A percentile compares a stretch with the other conserved stretches of the same genome.
Conservation (phyloP, 2,113 vertebrate genomes). For the Periophthalmus modestus region DNA sequence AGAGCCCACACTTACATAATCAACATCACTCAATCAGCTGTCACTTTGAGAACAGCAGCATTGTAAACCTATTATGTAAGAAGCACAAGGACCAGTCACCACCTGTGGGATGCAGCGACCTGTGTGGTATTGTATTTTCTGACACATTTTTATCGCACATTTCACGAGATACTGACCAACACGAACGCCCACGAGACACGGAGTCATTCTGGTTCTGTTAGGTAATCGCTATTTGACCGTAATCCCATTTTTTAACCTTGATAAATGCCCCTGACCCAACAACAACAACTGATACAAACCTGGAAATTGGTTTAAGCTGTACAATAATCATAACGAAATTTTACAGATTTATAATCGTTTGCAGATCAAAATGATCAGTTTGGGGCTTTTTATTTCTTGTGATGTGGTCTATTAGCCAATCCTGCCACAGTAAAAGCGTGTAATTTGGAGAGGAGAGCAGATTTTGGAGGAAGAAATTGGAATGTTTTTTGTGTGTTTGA, state of each 20-base stretch:
- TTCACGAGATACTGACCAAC: background rate
- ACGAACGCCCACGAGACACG: background rate
- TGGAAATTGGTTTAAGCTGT: too few species aligned
- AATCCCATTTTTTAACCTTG: background rate
- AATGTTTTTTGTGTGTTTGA: too few species aligned
- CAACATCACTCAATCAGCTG: background rate
- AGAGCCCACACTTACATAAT: background rate
- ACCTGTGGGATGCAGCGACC: background rate
- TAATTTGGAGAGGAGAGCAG: too few species aligned
- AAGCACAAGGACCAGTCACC: background rate
- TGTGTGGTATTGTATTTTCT: background rate
- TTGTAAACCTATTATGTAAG: background rate
- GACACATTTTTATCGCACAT: conserved; percentile 1
- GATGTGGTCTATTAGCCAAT: too few species aligned
- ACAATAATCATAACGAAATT: too few species aligned
- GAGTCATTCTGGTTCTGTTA: background rate
- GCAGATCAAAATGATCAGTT: too few species aligned
- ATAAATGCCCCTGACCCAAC: background rate
- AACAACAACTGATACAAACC: too few species aligned
- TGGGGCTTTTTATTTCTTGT: too few species aligned
- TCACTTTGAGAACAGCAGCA: background rate
- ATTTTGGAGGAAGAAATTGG: too few species aligned
- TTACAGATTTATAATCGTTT: too few species aligned
- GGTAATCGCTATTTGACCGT: background rate
- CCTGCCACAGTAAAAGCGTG: too few species aligned